A percentile compares a stretch with the other conserved stretches of the same genome.
Conservation (phyloP, 1,140 invertebrate genomes). For the Archivesica marissinica region DNA sequence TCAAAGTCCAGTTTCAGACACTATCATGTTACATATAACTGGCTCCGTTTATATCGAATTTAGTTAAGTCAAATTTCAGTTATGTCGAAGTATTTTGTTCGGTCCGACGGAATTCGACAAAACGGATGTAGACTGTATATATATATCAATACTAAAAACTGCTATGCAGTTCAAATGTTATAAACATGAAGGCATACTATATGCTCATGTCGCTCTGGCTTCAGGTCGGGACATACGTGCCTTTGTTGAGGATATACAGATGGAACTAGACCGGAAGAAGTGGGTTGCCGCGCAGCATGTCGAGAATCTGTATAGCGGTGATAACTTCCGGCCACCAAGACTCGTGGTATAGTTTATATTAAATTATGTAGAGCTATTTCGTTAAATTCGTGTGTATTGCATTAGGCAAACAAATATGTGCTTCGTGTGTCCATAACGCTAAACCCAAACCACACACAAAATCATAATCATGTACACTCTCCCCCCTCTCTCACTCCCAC, state of each 20-base stretch:
- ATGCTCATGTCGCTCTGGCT: not conserved
- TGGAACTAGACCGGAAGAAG: slow-evolving; percentile 30
- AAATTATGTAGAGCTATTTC: no score
- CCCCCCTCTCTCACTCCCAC: no score
- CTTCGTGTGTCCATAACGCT: not conserved
- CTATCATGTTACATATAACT: no score
- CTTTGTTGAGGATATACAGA: not conserved
- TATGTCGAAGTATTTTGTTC: no score
- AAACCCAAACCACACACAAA: not conserved
- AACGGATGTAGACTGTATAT: no score
- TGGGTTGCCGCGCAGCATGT: slow-evolving; percentile 4
- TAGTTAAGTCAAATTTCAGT: no score
- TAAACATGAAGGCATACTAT: no score
- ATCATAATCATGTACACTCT: not conserved
- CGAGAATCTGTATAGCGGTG: slow-evolving; percentile 11
- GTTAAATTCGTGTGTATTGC: not conserved
- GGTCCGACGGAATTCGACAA: no score
- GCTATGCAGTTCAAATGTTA: no score
- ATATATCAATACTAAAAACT: no score
- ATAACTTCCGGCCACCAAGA: slow-evolving; percentile 42
- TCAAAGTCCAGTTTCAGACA: no score
- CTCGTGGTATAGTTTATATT: slow-evolving; percentile 15
- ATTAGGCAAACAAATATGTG: not conserved
- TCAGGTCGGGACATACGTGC: not conserved
- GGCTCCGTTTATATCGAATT: no score